phyloP scores from a whole-genome alignment of 2,113 vertebrate species.

The Clarias magur region DNA sequence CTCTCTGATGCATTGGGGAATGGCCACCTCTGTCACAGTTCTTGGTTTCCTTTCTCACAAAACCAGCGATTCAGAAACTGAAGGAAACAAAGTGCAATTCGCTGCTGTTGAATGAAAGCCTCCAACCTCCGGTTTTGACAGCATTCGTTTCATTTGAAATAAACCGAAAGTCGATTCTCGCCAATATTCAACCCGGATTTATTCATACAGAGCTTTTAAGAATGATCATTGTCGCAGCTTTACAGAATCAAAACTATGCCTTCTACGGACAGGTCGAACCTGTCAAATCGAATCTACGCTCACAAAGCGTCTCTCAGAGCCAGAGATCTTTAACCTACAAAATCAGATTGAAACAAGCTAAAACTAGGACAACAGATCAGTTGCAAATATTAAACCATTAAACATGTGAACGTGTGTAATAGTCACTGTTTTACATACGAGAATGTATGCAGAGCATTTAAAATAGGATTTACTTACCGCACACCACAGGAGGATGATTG shows the following conservation, averaged over 20 bases:
- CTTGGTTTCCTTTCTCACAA: constrained; percentile 27
- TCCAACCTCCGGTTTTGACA: background rate
- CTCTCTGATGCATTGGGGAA: constrained; percentile 48
- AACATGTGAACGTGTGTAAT: background rate
- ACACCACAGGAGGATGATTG: background rate
- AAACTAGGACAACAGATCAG: background rate
- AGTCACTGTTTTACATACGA: background rate
- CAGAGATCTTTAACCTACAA: background rate
- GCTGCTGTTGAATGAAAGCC: background rate
- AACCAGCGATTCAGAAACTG: background rate
- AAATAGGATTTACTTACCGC: background rate
- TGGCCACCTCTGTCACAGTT: constrained; percentile 64
- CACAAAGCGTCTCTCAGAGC: background rate
- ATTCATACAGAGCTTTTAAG: no score
- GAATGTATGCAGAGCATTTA: background rate
- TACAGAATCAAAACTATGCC: no score
- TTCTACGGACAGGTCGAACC: background rate
- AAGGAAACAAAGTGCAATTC: background rate
- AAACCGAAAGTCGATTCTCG: background rate
- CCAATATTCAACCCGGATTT: no score
- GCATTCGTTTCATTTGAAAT: background rate
- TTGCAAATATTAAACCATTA: background rate
- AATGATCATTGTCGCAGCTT: no score
- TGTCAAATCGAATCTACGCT: constrained; percentile 40
- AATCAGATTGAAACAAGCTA: background rate